Conservation (phyloP, 2,113 vertebrate genomes). For the Haplochromis vanheusdeni region DNA sequence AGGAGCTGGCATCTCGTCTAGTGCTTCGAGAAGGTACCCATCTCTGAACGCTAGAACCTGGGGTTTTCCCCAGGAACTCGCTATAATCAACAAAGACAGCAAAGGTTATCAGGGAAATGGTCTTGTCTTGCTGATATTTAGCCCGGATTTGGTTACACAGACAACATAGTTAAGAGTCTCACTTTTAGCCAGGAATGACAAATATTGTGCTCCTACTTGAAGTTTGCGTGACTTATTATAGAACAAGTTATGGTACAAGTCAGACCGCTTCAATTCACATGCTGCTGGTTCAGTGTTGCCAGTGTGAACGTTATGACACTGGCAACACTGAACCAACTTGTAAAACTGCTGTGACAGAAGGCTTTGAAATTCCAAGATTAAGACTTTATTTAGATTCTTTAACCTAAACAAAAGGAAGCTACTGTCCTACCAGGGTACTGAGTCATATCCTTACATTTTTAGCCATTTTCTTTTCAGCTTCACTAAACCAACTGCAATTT, state of each 20-base stretch:
- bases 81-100: constrained; percentile 56
- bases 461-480: not conserved
- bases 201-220: not conserved
- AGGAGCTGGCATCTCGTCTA: constrained; percentile 99
- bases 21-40: constrained; percentile 99
- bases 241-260: not conserved
- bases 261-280: not conserved
- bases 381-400: not conserved
- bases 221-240: not conserved
- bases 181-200: not conserved
- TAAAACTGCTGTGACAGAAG: not conserved
- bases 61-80: constrained; percentile 99
- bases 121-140: too few relatives aligned
- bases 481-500: not conserved
- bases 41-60: constrained; percentile 99
- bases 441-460: not conserved
- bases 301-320: not conserved
- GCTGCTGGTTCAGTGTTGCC: not conserved
- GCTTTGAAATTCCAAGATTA: not conserved
- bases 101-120: not conserved
- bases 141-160: not conserved
- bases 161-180: not conserved
- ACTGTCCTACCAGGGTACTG: too few relatives aligned
- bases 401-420: not conserved
- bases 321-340: not conserved